These are phyloP conservation scores for Numenius arquata DNA, from an alignment of 2,113 vertebrate genomes.

Conservation along the genomic window DNA sequence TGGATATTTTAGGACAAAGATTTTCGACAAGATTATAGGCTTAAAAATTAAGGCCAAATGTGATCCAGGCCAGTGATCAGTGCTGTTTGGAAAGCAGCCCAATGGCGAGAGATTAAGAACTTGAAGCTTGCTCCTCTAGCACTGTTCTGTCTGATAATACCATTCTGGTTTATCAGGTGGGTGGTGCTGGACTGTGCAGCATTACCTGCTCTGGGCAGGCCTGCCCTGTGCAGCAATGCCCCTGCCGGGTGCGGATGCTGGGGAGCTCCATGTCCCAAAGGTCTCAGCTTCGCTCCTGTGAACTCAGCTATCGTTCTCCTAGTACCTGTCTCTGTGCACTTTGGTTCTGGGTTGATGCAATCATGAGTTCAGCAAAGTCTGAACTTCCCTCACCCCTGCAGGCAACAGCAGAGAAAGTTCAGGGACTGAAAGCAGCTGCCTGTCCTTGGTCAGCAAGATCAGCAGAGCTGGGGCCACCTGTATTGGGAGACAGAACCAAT, in stretches of 20 bases:
- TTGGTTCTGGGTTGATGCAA: background rate
- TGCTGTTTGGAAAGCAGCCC: background rate
- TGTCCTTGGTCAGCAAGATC: background rate
- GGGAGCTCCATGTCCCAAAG: background rate
- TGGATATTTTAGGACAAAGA: background rate
- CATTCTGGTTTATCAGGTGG: background rate
- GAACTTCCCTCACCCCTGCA: background rate
- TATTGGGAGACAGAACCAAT: background rate
- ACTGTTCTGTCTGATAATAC: background rate
- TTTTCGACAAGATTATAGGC: background rate
- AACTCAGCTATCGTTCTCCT: background rate
- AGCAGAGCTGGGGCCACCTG: background rate
- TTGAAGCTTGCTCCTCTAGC: background rate
- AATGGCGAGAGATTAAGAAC: background rate
- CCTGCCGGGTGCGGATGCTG: rapidly evolving
- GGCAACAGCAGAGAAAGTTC: background rate
- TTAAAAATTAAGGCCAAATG: background rate
- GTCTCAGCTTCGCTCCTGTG: background rate
- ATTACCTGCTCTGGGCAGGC: background rate
- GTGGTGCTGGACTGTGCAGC: background rate
- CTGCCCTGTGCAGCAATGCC: background rate
- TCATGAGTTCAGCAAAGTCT: background rate
- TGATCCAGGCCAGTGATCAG: background rate
- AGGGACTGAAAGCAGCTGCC: background rate
- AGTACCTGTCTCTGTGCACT: background rate